A percentile compares a stretch with the other conserved stretches of the same genome.
These are phyloP conservation scores for Hydropotes inermis DNA, from an alignment of 2,113 vertebrate species.

Conservation along the genomic window DNA sequence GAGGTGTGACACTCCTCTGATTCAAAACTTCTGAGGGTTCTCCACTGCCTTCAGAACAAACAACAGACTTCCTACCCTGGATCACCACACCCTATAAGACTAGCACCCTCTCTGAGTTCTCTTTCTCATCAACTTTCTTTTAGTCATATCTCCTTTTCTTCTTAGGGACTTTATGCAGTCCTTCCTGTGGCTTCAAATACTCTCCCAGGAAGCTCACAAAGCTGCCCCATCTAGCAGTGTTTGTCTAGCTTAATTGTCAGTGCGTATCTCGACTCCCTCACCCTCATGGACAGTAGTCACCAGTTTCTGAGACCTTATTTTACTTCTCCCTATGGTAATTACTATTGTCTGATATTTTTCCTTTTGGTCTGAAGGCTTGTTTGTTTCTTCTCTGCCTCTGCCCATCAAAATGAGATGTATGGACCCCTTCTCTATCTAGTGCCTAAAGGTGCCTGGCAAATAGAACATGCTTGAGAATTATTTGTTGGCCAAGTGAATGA, in stretches of 20 bases:
- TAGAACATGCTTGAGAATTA: not conserved
- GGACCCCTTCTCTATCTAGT: not conserved
- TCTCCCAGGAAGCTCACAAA: not conserved
- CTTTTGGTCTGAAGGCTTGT: not conserved
- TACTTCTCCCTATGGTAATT: not conserved
- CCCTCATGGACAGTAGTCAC: not conserved
- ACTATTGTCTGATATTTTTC: not conserved
- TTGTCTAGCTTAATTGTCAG: not conserved
- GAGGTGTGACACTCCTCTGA: not conserved
- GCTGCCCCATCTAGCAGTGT: no score
- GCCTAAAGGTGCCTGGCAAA: not conserved
- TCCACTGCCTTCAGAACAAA: not conserved
- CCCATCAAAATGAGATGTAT: not conserved
- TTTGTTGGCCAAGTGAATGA: not conserved
- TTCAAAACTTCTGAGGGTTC: not conserved
- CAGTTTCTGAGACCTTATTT: not conserved
- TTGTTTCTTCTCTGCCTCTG: not conserved
- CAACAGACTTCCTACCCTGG: not conserved
- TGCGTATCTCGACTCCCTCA: no score
- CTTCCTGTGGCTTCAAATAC: not conserved
- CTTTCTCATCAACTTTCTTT: not conserved
- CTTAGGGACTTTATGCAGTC: not conserved
- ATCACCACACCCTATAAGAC: not conserved
- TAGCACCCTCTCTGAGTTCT: not conserved
- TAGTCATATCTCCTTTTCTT: not conserved